Base-by-base conservation (phyloP, 2,888 invertebrate species). In the Scaptodrosophila latifasciaeformis region DNA sequence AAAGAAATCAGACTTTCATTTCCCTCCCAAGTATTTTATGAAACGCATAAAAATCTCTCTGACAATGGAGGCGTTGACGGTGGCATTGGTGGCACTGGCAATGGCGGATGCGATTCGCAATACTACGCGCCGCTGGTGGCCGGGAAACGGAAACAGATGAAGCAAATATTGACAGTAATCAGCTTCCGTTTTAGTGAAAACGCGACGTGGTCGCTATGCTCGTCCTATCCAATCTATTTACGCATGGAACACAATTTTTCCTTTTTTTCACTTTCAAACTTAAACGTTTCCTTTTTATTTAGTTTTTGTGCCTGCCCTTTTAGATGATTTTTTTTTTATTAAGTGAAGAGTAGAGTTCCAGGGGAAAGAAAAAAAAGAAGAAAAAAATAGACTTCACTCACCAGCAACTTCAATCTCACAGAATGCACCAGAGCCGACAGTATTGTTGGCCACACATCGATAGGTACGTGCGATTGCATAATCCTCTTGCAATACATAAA, bases 371-470 rank as follows among this genome's bases (percentile, higher is more conserved):
- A 24, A 7, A 24, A 24, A 24, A 7, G 3, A 5, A 7, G 24
- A 7, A 24, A 24, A 3, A 24, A 24, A 3, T 24, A 3, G 17
- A 58, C 4, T 52, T 24, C 59, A 83, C 83, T 86, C 82, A 92
- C 92, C 92, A 84, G 89, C 89, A 39, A 92, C 92, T 81, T 91
- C 90, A 54, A 90, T 87, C 82, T 91, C 90, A 82, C 92, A 92
- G 2, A 90, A 88, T 37, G 88, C 78, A 13, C 91, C 90, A 55
- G 82, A 78, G 1, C 96, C 96, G 10, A 95, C 93, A 2, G 91
- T 89, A 87, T 96, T 96, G 85, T 93, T 95, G 18, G 94, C 95
- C 70, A 90, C 89, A 85, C 96, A 96, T 52, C 92, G 89, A 86
- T 96, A 96, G 2, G 93, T 95, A 54, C 95, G 89, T 78, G 89